Percentiles rank a stretch among this genome's conserved stretches.
Evolutionary conservation across 53 echinoderm and acorn worm species (phyloP).

Genomic region (Crossaster papposus): DNA sequence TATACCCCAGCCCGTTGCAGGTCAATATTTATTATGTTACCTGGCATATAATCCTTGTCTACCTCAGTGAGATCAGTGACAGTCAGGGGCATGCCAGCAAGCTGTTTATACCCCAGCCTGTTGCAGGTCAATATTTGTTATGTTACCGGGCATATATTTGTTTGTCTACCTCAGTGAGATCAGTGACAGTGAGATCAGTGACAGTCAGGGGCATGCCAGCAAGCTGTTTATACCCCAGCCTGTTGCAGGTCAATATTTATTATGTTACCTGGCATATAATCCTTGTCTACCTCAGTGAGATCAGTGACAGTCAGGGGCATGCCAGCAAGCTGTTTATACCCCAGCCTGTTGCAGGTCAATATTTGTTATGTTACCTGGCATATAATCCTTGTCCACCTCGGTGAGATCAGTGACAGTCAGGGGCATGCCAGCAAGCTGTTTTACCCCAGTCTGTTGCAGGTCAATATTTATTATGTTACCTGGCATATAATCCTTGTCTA

Average conservation of each 20-base stretch:
- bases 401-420: constrained; percentile 95
- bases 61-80: constrained; percentile 94
- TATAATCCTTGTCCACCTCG: constrained; percentile 94
- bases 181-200: no score
- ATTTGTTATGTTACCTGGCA: constrained; percentile 63
- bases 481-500: constrained; percentile 95
- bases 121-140: background rate
- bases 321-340: constrained; percentile 98
- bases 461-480: constrained; percentile 33
- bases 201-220: constrained; percentile 99
- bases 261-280: constrained; percentile 80
- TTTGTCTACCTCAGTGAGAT: constrained; percentile 93
- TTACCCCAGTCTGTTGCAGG: no score
- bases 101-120: no score
- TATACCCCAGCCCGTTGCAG: no score
- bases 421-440: constrained; percentile 98
- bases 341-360: background rate
- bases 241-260: background rate
- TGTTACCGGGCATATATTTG: constrained; percentile 86
- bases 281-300: constrained; percentile 93
- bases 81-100: constrained; percentile 98
- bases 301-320: constrained; percentile 98
- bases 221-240: no score
- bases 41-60: constrained; percentile 95
- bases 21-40: constrained; percentile 7